Evolutionary conservation across 2,113 vertebrate genomes (phyloP), one percentile per base, ranked within the genome.

Genomic region (Tachysurus fulvidraco): DNA sequence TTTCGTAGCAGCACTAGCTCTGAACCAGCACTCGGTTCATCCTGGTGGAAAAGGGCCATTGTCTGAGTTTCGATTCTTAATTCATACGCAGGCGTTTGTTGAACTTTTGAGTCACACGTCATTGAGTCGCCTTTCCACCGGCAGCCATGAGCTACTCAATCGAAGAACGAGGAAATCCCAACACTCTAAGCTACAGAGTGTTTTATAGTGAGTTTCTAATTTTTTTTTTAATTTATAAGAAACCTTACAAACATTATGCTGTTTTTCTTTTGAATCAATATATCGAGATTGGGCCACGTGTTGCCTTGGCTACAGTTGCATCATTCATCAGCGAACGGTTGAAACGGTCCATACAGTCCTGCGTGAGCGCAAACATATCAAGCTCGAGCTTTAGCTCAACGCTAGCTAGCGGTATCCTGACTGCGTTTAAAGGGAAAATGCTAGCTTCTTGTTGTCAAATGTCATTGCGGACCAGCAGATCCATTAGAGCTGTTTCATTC

Each of bases 191-290:
- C 87, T 98, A 97, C 86, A 95, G 97, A 17, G 64, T 98, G 50
- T 99, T 96, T 92, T 96, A 97, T 92, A 98, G 97, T 99, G 91
- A 96, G 97, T 96, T 85, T 0, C 16, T 7, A 5, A 54, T 13
- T 16, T 52, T 57, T 4, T 36, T 52, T 3, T 83, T 67, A 3
- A 50, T 19, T 3, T 64, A 13, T 25, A 7, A 1, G 28, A 52
- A 71, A n/a, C 4, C 13, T 46, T 73, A 6, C 0, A 3, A 36
- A 17, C 14, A 25, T 13, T 19, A 73, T 46, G 23, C 9, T 44
- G 36, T 28, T 13, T 28, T 3, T 64, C 4, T 50, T 54, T 57
- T 79, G 46, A 69, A 41, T 67, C 30, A 12, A 55, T 17, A 65
- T n/a, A n/a, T n/a, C n/a, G 17, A 23, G 83, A n/a, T 60, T 60